Percentiles rank a stretch among this genome's conserved stretches.
Evolutionary conservation across 1,140 invertebrate species (phyloP).

Genomic region (Sycophaga agraensis): DNA sequence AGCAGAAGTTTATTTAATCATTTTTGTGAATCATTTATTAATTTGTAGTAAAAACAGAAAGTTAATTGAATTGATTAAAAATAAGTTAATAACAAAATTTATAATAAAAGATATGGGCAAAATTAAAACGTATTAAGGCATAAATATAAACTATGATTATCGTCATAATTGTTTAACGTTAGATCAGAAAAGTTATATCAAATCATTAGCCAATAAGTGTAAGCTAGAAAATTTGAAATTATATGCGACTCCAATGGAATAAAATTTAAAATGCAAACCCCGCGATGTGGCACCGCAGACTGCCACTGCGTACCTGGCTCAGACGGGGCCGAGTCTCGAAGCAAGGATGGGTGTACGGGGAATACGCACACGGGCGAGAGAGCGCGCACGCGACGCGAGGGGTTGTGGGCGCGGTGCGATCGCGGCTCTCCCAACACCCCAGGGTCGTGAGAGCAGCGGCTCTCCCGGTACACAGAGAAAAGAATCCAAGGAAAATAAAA

Average conservation of each 20-base stretch:
- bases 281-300: too few species aligned
- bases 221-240: not conserved
- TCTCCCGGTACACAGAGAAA: too few species aligned
- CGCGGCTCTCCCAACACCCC: too few species aligned
- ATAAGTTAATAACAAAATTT: not conserved
- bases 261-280: constrained; percentile 1
- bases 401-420: too few species aligned
- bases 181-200: not conserved
- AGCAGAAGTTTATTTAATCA: not conserved
- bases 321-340: too few species aligned
- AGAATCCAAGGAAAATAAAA: too few species aligned
- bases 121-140: not conserved
- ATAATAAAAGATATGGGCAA: not conserved
- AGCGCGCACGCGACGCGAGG: too few species aligned
- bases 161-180: not conserved
- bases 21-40: not conserved
- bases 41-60: not conserved
- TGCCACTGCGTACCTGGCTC: too few species aligned
- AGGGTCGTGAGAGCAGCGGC: too few species aligned
- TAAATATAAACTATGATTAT: constrained; percentile 6
- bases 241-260: not conserved
- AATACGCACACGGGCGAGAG: too few species aligned
- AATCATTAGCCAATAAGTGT: constrained; percentile 4
- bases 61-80: not conserved
- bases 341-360: too few species aligned